Evolutionary conservation across 2,113 vertebrate genomes (phyloP).

Genomic region (Melanostigma gelatinosum): DNA sequence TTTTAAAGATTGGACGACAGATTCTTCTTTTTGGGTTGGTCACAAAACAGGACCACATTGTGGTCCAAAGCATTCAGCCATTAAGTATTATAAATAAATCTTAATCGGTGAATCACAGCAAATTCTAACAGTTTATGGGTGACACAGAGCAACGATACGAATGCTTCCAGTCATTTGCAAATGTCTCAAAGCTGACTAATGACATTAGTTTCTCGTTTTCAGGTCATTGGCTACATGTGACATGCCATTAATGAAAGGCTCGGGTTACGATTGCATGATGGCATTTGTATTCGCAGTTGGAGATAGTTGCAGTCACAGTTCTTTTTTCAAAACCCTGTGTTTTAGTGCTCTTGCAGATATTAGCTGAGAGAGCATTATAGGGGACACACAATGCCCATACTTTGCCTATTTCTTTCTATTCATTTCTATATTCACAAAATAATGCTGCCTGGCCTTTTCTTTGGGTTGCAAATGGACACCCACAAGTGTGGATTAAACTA

Average conservation of each 20-base stretch:
- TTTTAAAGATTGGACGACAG: slow-evolving; percentile 1
- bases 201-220: slow-evolving; percentile 11
- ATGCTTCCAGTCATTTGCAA: slow-evolving; percentile 24
- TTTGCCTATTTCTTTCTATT: slow-evolving; percentile 13
- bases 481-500: slow-evolving; percentile 62
- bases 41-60: background rate
- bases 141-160: background rate
- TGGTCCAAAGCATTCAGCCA: background rate
- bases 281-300: slow-evolving; percentile 2
- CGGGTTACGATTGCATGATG: slow-evolving; percentile 8
- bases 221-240: slow-evolving; percentile 15
- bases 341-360: slow-evolving; percentile 10
- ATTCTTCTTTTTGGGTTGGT: background rate
- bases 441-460: slow-evolving; percentile 49
- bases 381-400: background rate
- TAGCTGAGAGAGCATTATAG: background rate
- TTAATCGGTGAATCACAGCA: background rate
- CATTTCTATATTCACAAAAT: slow-evolving; percentile 10
- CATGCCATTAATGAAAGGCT: slow-evolving; percentile 22
- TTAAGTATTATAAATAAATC: background rate
- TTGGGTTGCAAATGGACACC: slow-evolving; percentile 48
- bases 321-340: background rate
- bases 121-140: background rate
- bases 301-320: slow-evolving; percentile 2
- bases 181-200: slow-evolving; percentile 17